Evolutionary conservation across 1,140 invertebrate genomes (phyloP), one percentile per base, ranked within the genome.

Genomic region (Drosophila navojoa): DNA sequence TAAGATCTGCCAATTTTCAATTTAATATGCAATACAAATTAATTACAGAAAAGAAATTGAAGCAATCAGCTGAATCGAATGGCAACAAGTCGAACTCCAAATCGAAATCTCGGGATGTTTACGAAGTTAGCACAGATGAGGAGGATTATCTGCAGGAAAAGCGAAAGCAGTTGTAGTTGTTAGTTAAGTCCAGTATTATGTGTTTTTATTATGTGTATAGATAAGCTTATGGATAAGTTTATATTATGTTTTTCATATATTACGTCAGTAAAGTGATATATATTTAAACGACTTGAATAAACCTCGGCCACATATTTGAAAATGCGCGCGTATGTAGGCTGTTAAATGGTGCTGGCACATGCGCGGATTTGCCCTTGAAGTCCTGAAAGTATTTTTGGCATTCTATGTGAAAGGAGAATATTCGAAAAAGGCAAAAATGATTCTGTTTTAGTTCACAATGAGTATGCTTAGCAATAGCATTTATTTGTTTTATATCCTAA

Each of bases 101-200:
- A 9, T 1, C 40, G 0, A 81, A 90, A 15, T 59, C 70, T 5
- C 11, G 10, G 1, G 64, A 90, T 50, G 22, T 77, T 0, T 90
- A 71, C 47, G 90, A 91, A 15, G 35, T 57, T 1, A 79, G 58
- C 52, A 91, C 90, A 7, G 90, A 91, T n/a, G 90, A 91, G 40
- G 90, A 91, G 52, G 90, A 91, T 40, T 91, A 75, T 71, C 25
- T 90, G 40, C 38, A 57, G 29, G 73, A 74, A 6, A 72, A 77
- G 44, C 70, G 60, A 19, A 69, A 62, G 19, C 49, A 73, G 47
- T n/a, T 44, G 25, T 27, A 25, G 38, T 15, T 16, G 6, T 19
- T 57, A n/a, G 19, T 35, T 50, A 3, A 22, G 29, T 11, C 11
- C 35, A 42, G 32, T 32, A 9, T 55, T 42, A 11, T 52, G 7